A percentile compares a stretch with the other conserved stretches of the same genome.
These are phyloP conservation scores for Hippocampus mohnikei DNA, from an alignment of 2,113 vertebrate genomes.

Conservation along the genomic window DNA sequence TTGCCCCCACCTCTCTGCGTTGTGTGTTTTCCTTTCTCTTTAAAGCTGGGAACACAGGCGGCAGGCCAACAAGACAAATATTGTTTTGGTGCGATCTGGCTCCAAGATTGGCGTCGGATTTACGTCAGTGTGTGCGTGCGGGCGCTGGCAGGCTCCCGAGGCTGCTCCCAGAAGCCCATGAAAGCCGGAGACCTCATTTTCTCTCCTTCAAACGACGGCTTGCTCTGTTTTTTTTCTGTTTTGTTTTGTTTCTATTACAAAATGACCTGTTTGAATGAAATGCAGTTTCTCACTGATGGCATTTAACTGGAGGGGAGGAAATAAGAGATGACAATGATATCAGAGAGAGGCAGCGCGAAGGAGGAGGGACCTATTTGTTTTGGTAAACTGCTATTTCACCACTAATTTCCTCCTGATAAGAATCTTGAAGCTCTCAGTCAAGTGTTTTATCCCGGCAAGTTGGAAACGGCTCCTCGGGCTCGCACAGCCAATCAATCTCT, in stretches of 20 bases:
- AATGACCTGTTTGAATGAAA: constrained; percentile 54
- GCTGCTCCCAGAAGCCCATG: constrained; percentile 31
- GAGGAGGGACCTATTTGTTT: constrained; percentile 71
- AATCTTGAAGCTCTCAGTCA: constrained; percentile 72
- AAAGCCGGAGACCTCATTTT: constrained; percentile 36
- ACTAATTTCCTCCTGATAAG: constrained; percentile 76
- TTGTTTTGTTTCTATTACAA: constrained; percentile 42
- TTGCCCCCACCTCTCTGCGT: constrained; percentile 40
- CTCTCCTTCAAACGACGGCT: constrained; percentile 42
- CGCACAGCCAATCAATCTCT: constrained; percentile 58
- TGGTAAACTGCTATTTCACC: constrained; percentile 64
- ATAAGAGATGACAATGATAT: constrained; percentile 59
- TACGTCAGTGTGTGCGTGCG: constrained; percentile 50
- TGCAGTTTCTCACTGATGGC: constrained; percentile 39
- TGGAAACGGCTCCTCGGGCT: constrained; percentile 67
- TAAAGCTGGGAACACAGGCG: constrained; percentile 30
- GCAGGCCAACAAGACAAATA: constrained; percentile 50
- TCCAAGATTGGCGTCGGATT: constrained; percentile 44
- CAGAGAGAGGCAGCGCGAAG: constrained; percentile 30
- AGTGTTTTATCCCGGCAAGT: constrained; percentile 69
- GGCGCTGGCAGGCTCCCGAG: constrained; percentile 29
- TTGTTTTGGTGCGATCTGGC: constrained; percentile 64
- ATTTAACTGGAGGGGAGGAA: constrained; percentile 63
- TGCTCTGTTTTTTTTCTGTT: constrained; percentile 3
- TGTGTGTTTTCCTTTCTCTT: constrained; percentile 34